phyloP scores from a whole-genome alignment of 2,113 vertebrate species.

The Saimiri boliviensis region DNA sequence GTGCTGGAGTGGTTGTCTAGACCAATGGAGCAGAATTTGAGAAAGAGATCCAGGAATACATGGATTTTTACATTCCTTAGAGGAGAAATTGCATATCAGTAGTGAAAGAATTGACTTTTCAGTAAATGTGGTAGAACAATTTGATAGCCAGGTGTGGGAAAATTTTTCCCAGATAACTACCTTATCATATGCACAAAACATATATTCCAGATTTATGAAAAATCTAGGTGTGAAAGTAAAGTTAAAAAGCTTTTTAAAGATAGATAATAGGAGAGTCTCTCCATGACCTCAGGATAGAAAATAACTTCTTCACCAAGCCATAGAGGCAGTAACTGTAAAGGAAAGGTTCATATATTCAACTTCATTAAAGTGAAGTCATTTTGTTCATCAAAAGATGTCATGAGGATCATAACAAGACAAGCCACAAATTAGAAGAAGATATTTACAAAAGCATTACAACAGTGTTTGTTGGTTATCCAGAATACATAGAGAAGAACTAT shows the following conservation, averaged over 20 bases:
- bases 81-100: background rate
- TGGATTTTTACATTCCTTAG: background rate
- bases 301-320: background rate
- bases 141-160: background rate
- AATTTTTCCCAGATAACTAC: background rate
- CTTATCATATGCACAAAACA: background rate
- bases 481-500: background rate
- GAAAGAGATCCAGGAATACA: background rate
- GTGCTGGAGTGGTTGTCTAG: background rate
- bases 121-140: background rate
- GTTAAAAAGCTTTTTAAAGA: background rate
- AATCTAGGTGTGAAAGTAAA: conserved; percentile 9
- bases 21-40: background rate
- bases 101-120: background rate
- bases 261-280: background rate
- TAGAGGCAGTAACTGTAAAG: background rate
- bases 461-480: background rate
- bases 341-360: background rate
- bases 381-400: background rate
- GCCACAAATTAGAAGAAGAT: background rate
- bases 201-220: background rate
- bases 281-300: background rate
- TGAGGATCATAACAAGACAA: background rate
- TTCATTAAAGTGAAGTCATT: background rate
- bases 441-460: background rate